These are phyloP conservation scores for Dermochelys coriacea DNA, from an alignment of 2,797 vertebrate species.

Conservation along the genomic window DNA sequence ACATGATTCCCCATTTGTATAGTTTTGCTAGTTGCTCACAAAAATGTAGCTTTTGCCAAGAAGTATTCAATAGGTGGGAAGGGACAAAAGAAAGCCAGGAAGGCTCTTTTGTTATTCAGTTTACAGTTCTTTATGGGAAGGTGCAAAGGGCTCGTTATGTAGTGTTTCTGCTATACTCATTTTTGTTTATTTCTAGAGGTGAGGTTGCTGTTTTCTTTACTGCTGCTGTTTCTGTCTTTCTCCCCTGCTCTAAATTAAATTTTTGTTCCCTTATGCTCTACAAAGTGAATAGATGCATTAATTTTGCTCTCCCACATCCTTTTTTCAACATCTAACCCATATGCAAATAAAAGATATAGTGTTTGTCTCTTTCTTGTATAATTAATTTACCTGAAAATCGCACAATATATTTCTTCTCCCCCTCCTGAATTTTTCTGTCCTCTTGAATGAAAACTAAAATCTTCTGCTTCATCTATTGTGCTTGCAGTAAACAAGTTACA, in stretches of 20 bases:
- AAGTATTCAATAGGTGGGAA: not conserved
- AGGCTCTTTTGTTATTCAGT: not conserved
- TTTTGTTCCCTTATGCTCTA: conserved; percentile 4
- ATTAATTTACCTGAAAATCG: conserved; percentile 32
- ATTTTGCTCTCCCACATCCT: not conserved
- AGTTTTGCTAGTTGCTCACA: not conserved
- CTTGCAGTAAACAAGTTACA: conserved; percentile 34
- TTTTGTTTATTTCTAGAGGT: not conserved
- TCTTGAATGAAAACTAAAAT: conserved; percentile 31
- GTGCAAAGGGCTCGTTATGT: not conserved
- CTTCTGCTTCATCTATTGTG: conserved; percentile 20
- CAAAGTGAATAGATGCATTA: not conserved
- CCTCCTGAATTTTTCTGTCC: conserved; percentile 41
- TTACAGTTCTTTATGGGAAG: not conserved
- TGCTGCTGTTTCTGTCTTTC: not conserved
- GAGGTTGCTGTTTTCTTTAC: not conserved
- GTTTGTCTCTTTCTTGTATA: not conserved
- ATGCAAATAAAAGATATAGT: conserved; percentile 14
- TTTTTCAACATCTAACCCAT: not conserved
- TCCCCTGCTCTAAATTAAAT: conserved; percentile 40
- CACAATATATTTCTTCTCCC: not conserved
- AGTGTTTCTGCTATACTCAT: not conserved
- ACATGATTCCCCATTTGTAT: not conserved
- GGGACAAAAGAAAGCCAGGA: not conserved
- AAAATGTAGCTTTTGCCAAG: not conserved